These are phyloP conservation scores for Ptycholaimellus sp. DNA, from an alignment of 2,888 invertebrate species.

Conservation along the genomic window DNA sequence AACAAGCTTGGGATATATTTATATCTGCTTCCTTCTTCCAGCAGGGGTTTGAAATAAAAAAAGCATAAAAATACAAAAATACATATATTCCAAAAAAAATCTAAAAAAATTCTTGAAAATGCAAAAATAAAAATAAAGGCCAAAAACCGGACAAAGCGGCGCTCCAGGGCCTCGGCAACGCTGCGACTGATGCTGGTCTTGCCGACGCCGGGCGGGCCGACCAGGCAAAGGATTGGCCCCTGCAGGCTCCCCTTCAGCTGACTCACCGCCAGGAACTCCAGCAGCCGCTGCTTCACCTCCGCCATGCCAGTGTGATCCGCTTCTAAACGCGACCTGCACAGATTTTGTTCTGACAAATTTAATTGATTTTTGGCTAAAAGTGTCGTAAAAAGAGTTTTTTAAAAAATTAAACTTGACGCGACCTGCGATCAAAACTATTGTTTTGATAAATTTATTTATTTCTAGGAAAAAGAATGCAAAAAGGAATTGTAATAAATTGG, in stretches of 20 bases:
- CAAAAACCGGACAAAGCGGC: slow-evolving; percentile 14
- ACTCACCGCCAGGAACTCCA: slow-evolving; percentile 91
- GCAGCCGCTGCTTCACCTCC: slow-evolving; percentile 75
- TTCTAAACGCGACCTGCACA: slow-evolving; percentile 45
- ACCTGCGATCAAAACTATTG: too few relatives aligned
- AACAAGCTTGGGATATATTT: too few relatives aligned
- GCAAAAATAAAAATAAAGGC: too few relatives aligned
- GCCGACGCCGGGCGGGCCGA: slow-evolving; percentile 94
- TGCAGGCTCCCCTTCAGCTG: slow-evolving; percentile 73
- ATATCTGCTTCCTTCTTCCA: too few relatives aligned
- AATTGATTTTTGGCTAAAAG: too few relatives aligned
- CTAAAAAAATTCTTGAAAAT: background rate
- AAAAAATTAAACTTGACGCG: too few relatives aligned
- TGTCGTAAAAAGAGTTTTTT: too few relatives aligned
- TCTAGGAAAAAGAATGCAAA: too few relatives aligned
- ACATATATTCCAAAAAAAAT: too few relatives aligned
- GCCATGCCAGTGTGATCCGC: slow-evolving; percentile 97
- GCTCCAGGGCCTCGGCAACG: slow-evolving; percentile 56
- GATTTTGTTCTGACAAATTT: background rate
- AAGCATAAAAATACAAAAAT: too few relatives aligned
- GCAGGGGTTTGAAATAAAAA: too few relatives aligned
- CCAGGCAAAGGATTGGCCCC: slow-evolving; percentile 89
- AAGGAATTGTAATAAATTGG: background rate
- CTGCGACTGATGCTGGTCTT: slow-evolving; percentile 83
- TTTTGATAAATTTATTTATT: too few relatives aligned